Evolutionary conservation across 2,888 invertebrate genomes (phyloP).

Genomic region (Ennomos erosarius): DNA sequence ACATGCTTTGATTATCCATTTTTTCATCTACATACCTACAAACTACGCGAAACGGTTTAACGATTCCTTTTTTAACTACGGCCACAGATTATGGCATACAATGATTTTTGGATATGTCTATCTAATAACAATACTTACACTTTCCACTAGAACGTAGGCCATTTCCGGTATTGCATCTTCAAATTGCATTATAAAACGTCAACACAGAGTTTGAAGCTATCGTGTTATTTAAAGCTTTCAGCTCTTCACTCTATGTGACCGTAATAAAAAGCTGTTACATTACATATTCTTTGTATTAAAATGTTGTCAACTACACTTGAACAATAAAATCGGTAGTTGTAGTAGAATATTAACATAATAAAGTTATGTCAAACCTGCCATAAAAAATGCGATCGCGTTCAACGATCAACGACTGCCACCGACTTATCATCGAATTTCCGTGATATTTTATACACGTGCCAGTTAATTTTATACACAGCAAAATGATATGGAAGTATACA

Average conservation of each 20-base stretch:
- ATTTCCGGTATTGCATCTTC: conserved; percentile 47
- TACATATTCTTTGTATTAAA: conserved; percentile 26
- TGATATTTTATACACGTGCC: conserved; percentile 72
- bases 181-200: conserved; percentile 35
- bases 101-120: conserved; percentile 59
- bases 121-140: conserved; percentile 65
- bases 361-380: conserved; percentile 48
- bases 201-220: conserved; percentile 60
- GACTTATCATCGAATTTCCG: conserved; percentile 55
- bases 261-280: conserved; percentile 49
- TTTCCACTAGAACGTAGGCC: conserved; percentile 77
- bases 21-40: conserved; percentile 75
- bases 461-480: conserved; percentile 70
- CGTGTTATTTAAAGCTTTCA: conserved; percentile 66
- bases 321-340: conserved; percentile 25
- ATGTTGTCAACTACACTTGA: conserved; percentile 26
- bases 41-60: conserved; percentile 74
- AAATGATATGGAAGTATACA: conserved; percentile 84
- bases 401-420: conserved; percentile 40
- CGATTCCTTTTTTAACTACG: conserved; percentile 73
- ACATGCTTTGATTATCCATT: conserved; percentile 65
- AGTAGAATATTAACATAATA: conserved; percentile 36
- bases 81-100: conserved; percentile 69
- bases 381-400: conserved; percentile 44
- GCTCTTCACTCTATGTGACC: conserved; percentile 40